A percentile compares a stretch with the other conserved stretches of the same genome.
Evolutionary conservation across 2,888 invertebrate genomes (phyloP).

Genomic region (Strigamia crassipes): DNA sequence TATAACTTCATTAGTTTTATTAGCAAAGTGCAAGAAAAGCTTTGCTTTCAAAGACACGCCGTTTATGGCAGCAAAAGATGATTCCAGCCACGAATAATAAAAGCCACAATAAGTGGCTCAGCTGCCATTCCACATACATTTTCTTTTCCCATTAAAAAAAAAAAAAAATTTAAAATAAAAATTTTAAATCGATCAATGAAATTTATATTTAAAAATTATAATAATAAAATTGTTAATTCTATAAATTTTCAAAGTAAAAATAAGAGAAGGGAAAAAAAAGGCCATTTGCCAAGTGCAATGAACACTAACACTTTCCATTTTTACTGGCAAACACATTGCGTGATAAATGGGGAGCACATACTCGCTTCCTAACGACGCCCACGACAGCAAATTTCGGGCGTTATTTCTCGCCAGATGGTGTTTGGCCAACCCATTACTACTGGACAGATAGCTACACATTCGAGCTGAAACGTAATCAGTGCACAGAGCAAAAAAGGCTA

Average conservation of each 20-base stretch:
- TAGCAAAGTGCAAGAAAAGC: conserved; percentile 19
- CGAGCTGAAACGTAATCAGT: conserved; percentile 35
- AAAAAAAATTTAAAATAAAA: too few species aligned
- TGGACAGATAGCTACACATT: conserved; percentile 42
- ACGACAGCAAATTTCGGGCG: conserved; percentile 42
- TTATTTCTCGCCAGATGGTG: conserved; percentile 38
- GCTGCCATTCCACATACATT: too few species aligned
- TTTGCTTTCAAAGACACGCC: not conserved
- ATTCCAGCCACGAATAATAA: conserved; percentile 36
- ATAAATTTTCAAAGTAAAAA: not conserved
- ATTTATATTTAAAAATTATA: too few species aligned
- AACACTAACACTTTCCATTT: conserved; percentile 42
- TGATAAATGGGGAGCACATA: conserved; percentile 40
- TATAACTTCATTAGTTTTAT: conserved; percentile 47
- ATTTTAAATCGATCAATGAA: not conserved
- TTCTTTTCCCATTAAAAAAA: too few species aligned
- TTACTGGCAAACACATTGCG: conserved; percentile 37
- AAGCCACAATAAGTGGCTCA: conserved; percentile 8
- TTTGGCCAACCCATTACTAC: conserved; percentile 40
- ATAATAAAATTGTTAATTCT: not conserved
- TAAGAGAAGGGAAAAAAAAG: not conserved
- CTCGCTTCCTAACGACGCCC: conserved; percentile 36
- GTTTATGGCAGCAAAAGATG: conserved; percentile 26
- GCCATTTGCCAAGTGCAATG: conserved; percentile 41
- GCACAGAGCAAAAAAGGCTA: conserved; percentile 14